A percentile compares a stretch with the other conserved stretches of the same genome.
Conservation (phyloP, 1,140 invertebrate species). For the Coptotermes formosanus region DNA sequence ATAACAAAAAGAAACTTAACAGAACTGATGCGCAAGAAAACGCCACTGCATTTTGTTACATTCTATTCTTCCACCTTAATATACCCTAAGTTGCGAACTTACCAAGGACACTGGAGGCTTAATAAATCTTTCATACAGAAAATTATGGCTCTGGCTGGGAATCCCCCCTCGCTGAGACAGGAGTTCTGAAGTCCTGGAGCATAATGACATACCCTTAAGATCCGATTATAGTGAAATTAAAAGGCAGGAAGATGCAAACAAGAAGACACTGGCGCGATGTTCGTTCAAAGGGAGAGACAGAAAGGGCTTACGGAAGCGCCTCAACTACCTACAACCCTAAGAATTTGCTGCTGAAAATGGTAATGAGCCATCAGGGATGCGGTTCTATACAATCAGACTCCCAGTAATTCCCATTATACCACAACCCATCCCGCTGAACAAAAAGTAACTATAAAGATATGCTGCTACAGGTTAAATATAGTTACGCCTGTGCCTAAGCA, state of each 20-base stretch:
- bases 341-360: not conserved
- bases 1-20: too few relatives aligned
- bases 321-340: not conserved
- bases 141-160: conserved; percentile 8
- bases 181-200: not conserved
- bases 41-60: too few relatives aligned
- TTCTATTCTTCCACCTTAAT: not conserved
- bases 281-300: not conserved
- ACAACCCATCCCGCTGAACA: too few relatives aligned
- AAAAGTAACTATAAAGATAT: too few relatives aligned
- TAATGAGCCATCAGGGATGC: too few relatives aligned
- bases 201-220: conserved; percentile 18
- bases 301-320: not conserved
- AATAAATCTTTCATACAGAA: conserved; percentile 11
- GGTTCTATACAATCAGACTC: too few relatives aligned
- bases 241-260: conserved; percentile 10
- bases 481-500: too few relatives aligned
- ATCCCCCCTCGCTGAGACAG: not conserved
- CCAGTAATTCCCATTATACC: too few relatives aligned
- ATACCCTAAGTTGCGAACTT: not conserved
- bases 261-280: not conserved
- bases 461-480: too few relatives aligned
- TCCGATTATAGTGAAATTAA: conserved; percentile 15
- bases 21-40: too few relatives aligned
- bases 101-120: not conserved